Evolutionary conservation across 2,797 vertebrate species (phyloP).

Genomic region (Cichlasoma orientale): DNA sequence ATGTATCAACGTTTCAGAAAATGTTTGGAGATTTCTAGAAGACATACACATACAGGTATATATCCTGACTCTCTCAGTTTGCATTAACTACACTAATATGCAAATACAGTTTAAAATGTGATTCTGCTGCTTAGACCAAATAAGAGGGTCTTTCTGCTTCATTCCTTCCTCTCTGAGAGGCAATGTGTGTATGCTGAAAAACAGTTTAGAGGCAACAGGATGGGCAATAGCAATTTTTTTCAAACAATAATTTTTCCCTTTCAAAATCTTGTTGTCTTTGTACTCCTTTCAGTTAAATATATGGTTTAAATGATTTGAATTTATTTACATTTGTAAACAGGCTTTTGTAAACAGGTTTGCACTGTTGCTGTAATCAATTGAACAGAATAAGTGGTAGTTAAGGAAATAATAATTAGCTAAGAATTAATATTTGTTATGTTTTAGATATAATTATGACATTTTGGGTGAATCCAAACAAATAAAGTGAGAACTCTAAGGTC

Average conservation of each 20-base stretch:
- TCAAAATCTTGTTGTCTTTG: background rate
- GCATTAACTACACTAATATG: too few species aligned
- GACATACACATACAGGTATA: too few species aligned
- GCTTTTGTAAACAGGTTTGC: background rate
- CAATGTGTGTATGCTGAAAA: background rate
- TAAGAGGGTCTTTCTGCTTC: background rate
- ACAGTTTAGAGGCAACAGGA: background rate
- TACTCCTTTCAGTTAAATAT: background rate
- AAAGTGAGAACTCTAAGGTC: background rate
- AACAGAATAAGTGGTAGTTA: background rate
- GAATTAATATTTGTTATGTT: background rate
- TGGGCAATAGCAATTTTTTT: background rate
- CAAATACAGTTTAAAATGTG: background rate
- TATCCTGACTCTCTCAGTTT: too few species aligned
- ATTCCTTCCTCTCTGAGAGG: background rate
- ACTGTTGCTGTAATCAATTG: too few species aligned
- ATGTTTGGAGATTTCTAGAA: too few species aligned
- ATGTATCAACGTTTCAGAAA: fast-evolving
- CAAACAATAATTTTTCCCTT: too few species aligned
- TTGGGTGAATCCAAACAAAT: background rate
- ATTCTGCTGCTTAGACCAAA: background rate
- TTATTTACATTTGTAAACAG: background rate
- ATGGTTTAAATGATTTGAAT: background rate
- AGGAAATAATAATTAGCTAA: too few species aligned
- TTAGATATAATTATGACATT: background rate